phyloP scores from a whole-genome alignment of 2,113 vertebrate genomes.

The Ophthalmolycus amberensis region DNA sequence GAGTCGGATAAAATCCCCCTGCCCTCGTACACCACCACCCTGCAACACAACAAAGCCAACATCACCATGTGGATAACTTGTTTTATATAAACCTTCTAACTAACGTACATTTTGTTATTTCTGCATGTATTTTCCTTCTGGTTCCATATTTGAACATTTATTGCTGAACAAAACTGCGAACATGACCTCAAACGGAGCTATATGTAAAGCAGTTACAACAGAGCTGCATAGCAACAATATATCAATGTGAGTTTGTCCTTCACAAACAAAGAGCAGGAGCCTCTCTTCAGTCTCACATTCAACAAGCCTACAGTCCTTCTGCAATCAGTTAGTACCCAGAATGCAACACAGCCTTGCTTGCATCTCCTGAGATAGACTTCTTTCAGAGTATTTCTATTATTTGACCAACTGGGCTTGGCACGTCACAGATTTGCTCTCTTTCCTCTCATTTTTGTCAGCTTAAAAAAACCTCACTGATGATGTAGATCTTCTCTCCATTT shows the following conservation, averaged over 20 bases:
- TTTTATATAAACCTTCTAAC: neutral
- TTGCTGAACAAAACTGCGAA: neutral
- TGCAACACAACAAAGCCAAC: constrained; percentile 57
- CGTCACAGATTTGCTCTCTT: constrained; percentile 17
- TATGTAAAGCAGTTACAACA: constrained; percentile 14
- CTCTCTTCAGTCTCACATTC: constrained; percentile 43
- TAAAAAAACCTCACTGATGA: constrained; percentile 9
- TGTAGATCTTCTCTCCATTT: constrained; percentile 27
- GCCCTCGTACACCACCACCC: constrained; percentile 95
- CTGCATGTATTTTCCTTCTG: neutral
- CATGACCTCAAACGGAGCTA: constrained; percentile 45
- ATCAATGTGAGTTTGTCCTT: constrained; percentile 41
- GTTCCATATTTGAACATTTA: neutral
- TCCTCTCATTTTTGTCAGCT: constrained; percentile 4
- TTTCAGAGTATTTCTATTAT: neutral
- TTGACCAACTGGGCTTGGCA: constrained; percentile 9
- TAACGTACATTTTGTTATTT: neutral
- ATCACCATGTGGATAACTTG: neutral
- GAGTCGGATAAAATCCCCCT: constrained; percentile 94
- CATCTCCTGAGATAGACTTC: constrained; percentile 5
- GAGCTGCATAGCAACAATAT: constrained; percentile 17
- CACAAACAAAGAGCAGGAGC: constrained; percentile 34
- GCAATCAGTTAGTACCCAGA: constrained; percentile 26
- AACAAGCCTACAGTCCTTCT: constrained; percentile 11
- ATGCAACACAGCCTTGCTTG: constrained; percentile 11